Conservation (phyloP, 2,797 vertebrate species). For the Chiroxiphia lanceolata region DNA sequence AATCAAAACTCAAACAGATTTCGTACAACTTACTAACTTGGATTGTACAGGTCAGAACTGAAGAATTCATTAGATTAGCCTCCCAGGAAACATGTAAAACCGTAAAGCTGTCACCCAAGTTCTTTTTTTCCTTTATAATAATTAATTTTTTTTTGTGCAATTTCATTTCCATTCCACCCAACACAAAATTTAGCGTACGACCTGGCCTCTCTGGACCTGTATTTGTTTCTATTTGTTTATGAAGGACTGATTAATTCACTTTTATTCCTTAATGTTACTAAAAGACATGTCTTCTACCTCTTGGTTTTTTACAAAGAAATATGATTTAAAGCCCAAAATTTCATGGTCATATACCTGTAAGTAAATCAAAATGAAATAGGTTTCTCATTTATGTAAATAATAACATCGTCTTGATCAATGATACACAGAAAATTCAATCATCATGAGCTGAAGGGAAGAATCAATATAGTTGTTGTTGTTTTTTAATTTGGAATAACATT, state of each 20-base stretch:
- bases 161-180: not conserved
- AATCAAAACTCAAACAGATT: not conserved
- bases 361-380: not conserved
- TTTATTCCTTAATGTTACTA: not conserved
- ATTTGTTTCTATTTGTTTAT: not conserved
- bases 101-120: not conserved
- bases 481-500: not conserved
- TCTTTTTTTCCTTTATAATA: not conserved
- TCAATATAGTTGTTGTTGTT: not conserved
- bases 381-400: not conserved
- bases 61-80: not conserved
- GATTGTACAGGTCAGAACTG: not conserved
- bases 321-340: not conserved
- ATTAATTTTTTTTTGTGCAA: not conserved
- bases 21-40: not conserved
- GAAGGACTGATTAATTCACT: not conserved
- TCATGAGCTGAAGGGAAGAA: not conserved
- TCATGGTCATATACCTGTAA: not conserved
- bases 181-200: rapidly evolving
- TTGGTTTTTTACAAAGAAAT: not conserved
- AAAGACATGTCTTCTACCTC: rapidly evolving
- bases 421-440: not conserved
- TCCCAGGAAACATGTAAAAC: not conserved
- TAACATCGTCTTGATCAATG: not conserved
- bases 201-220: not conserved